Base-by-base conservation (phyloP, 2,888 invertebrate species). In the Clusia tigrina region DNA sequence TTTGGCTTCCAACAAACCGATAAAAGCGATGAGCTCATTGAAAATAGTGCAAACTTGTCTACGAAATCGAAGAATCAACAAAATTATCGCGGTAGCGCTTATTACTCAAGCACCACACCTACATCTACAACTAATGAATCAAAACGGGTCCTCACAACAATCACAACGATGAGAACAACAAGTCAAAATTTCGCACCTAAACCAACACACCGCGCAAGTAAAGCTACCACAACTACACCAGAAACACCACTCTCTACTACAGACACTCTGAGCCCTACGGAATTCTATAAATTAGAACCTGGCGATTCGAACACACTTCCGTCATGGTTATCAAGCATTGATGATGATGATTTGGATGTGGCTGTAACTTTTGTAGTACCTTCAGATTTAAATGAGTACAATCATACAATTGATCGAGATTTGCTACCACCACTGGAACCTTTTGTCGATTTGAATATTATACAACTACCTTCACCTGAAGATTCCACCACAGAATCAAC, bases 321-420 rank as follows among this genome's bases (percentile, higher is more conserved):
- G 2, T 70, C 81, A 1, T 81, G 81, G 81, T 56, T 81, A 37
- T 74, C 76, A 32, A 83, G 76, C 52, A 73, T 78, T 0, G 81
- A 82, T 58, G 83, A 81, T 67, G 79, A 83, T 0, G 81, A 81
- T 23, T 62, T 81, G 22, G 83, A 82, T 65, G 78, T 80, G 20
- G 81, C 81, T 1, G 77, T 81, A 12, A 74, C 79, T 10, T 81
- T 75, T 38, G 71, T 76, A 15, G 73, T 80, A 52, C 81, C 81
- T 46, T 71, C 69, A 12, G 80, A 81, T 58, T 76, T 81, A 26
- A 76, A 80, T 61, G 73, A 81, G 65, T 81, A 81, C 37, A 81
- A 83, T 53, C 77, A 80, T 32, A 80, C 76, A 0, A 23, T 81
- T 60, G 65, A 69, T 0, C 69, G 66, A 1, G 79, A 81, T 42